Base-by-base conservation (phyloP, 2,888 invertebrate genomes). In the Phrixothrix hirtus region DNA sequence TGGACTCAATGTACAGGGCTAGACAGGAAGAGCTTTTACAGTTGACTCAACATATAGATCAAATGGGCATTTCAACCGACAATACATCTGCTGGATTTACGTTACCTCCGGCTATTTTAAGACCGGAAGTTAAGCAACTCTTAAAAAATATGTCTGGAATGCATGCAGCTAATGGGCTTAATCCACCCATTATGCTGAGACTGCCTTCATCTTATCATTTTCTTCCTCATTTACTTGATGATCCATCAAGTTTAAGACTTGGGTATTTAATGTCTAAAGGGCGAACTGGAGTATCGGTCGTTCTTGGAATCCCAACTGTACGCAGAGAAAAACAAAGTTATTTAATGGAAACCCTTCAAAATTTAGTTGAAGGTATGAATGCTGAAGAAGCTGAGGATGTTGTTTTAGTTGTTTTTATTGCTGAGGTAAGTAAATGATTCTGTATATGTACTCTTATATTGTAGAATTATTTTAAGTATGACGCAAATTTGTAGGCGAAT, bases 301-400 rank as follows among this genome's bases (percentile, higher is more conserved):
- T 95, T 1, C 78, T 95, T 36, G 96, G 93, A 0, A 82, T 96
- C 55, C 95, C 95, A 0, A 95, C 95, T 0, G 94, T 96, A 3
- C 87, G 86, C 64, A 79, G 96, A 30, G 91, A 92, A 59, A 89
- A 91, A 62, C 92, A 94, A 68, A 88, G 83, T 61, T 96, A 96
- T 75, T 78, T 96, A 27, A 79, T 92, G 74, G 82, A 88, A 15
- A 95, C 96, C 0, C 76, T 96, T 41, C 87, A 89, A 75, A 92
- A 91, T 72, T 78, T 96, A 14, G 78, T 96, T 37, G 84, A 85
- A 47, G 88, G 88, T 41, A 86, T 96, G 85, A 85, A 80, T 38
- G 78, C 82, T 1, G 80, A 81, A 4, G 86, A 89, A 59, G 84
- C 85, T 38, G 81, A 84, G n/a, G 89, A 92, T 69, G 85, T 88